Percentiles rank a stretch among this genome's conserved stretches.
Evolutionary conservation across 2,888 invertebrate species (phyloP).

Genomic region (Danaus chrysippus): DNA sequence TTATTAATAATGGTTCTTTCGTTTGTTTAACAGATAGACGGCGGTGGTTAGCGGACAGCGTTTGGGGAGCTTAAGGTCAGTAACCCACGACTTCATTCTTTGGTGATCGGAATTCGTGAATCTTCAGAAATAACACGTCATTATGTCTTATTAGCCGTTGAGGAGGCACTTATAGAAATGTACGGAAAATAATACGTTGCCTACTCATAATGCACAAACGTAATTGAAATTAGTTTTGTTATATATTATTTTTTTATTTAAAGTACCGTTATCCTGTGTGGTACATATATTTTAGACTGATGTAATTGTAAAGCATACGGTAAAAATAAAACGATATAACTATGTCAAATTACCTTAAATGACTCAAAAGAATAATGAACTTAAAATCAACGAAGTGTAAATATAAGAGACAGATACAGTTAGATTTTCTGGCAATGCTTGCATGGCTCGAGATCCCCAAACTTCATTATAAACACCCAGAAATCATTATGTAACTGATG

Average conservation of each 20-base stretch:
- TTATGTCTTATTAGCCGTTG: slow-evolving; percentile 72
- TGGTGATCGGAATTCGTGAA: slow-evolving; percentile 71
- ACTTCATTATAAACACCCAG: slow-evolving; percentile 9
- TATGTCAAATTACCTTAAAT: slow-evolving; percentile 51
- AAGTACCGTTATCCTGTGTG: slow-evolving; percentile 4
- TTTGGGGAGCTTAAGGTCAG: slow-evolving; percentile 67
- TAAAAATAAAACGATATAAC: slow-evolving; percentile 42
- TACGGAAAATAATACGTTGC: slow-evolving; percentile 66
- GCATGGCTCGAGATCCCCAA: slow-evolving; percentile 47
- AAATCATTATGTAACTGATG: background rate
- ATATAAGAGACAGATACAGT: slow-evolving; percentile 57
- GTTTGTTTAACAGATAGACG: slow-evolving; percentile 60
- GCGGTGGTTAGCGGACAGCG: slow-evolving; percentile 58
- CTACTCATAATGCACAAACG: slow-evolving; percentile 55
- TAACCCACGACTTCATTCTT: slow-evolving; percentile 59
- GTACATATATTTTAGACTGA: slow-evolving; percentile 1
- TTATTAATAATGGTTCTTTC: slow-evolving; percentile 44
- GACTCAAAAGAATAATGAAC: slow-evolving; percentile 52
- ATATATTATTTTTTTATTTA: slow-evolving; percentile 18
- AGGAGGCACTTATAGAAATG: slow-evolving; percentile 73
- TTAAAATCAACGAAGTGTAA: slow-evolving; percentile 64
- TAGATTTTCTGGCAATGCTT: slow-evolving; percentile 54
- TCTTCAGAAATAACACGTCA: slow-evolving; percentile 73
- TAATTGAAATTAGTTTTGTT: slow-evolving; percentile 54
- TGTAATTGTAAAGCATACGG: slow-evolving; percentile 23